Percentiles rank a stretch among this genome's conserved stretches.
These are phyloP conservation scores for Lateolabrax maculatus DNA, from an alignment of 2,797 vertebrate species.

Conservation along the genomic window DNA sequence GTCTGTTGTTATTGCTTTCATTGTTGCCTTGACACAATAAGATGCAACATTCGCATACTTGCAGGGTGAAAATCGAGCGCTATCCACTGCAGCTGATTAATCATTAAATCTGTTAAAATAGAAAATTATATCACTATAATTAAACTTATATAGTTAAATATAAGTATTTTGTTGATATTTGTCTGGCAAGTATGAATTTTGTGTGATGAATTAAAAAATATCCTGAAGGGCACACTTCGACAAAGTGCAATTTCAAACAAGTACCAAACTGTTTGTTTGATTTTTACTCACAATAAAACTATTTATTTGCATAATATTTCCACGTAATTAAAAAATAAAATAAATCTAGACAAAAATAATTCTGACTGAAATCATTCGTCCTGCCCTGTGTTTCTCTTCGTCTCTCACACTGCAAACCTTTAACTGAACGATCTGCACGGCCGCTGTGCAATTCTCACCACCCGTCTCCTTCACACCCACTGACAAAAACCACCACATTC, in stretches of 20 bases:
- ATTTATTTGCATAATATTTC: constrained; percentile 14
- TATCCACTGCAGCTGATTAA: not conserved
- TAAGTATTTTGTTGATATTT: not conserved
- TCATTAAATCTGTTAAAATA: constrained; percentile 13
- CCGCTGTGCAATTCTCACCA: constrained; percentile 51
- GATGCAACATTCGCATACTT: constrained; percentile 1
- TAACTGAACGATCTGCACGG: constrained; percentile 48
- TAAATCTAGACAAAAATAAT: constrained; percentile 2
- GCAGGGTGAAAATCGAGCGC: constrained; percentile 3
- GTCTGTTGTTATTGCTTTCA: constrained; percentile 5
- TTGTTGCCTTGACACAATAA: not conserved
- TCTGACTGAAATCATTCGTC: not conserved
- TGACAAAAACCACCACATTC: constrained; percentile 62
- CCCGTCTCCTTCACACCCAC: constrained; percentile 54
- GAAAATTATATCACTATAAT: not conserved
- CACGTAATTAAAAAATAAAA: constrained; percentile 8
- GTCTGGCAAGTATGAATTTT: not conserved
- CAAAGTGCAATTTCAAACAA: constrained; percentile 19
- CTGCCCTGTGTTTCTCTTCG: constrained; percentile 15
- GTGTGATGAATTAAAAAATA: not conserved
- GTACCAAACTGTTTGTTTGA: constrained; percentile 3
- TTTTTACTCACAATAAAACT: constrained; percentile 23
- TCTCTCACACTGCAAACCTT: constrained; percentile 30
- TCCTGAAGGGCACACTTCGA: not conserved
- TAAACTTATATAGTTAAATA: not conserved